Conservation (phyloP, 2,888 invertebrate genomes). For the Cheilosia scutellata region DNA sequence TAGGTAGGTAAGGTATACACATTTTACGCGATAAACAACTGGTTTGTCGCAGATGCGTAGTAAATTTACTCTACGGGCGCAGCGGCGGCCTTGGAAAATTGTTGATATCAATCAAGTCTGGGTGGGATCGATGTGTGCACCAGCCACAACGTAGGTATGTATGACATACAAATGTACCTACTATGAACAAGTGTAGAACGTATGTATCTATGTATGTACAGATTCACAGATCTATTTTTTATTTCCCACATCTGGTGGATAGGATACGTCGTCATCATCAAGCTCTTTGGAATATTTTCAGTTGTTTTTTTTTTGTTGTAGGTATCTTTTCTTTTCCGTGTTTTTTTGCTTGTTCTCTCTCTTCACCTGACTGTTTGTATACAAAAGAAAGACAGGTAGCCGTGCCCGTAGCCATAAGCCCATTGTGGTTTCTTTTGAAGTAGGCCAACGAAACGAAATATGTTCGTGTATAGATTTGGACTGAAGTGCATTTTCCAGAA, state of each 20-base stretch:
- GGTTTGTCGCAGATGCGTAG: not conserved
- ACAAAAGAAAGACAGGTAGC: constrained; percentile 49
- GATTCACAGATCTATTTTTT: not conserved
- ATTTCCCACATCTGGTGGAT: not conserved
- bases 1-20: not conserved
- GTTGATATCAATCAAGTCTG: no score
- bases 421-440: constrained; percentile 46
- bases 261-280: not conserved
- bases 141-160: no score
- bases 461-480: not conserved
- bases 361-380: constrained; percentile 19
- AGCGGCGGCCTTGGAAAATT: no score
- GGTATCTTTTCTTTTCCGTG: not conserved
- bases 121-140: no score
- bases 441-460: constrained; percentile 60
- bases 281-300: not conserved
- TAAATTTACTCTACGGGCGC: not conserved
- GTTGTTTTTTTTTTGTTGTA: not conserved
- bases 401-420: constrained; percentile 16
- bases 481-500: constrained; percentile 34
- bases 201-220: not conserved
- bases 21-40: no score
- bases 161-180: no score
- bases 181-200: not conserved
- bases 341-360: constrained; percentile 6